Conservation (phyloP, 1,140 invertebrate genomes). For the Chironomus striatipennis region DNA sequence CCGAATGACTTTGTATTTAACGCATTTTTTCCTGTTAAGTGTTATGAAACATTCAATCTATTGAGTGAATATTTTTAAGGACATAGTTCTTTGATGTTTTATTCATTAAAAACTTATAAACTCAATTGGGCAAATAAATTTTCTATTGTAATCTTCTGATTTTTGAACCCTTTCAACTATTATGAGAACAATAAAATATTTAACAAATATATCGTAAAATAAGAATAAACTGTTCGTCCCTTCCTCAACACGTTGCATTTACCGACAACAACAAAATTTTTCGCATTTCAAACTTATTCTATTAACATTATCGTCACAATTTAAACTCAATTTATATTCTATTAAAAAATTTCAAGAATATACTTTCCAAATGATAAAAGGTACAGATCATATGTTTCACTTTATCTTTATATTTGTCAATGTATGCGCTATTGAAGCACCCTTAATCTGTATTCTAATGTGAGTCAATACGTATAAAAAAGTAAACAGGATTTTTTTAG, state of each 20-base stretch:
- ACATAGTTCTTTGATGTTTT: neutral
- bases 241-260: too few relatives aligned
- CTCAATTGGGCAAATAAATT: conserved; percentile 3
- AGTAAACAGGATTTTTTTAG: neutral
- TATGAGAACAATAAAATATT: too few relatives aligned
- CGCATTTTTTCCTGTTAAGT: neutral
- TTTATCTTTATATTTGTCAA: too few relatives aligned
- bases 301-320: conserved; percentile 20
- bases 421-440: neutral
- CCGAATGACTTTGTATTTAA: neutral
- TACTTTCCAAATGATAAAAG: too few relatives aligned
- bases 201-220: too few relatives aligned
- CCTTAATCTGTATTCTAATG: neutral
- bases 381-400: too few relatives aligned
- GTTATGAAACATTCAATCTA: neutral
- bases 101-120: neutral
- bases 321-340: neutral
- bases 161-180: too few relatives aligned
- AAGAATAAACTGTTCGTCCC: too few relatives aligned
- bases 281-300: neutral
- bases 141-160: neutral
- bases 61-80: neutral
- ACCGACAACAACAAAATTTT: too few relatives aligned
- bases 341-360: neutral
- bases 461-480: conserved; percentile 5